A percentile compares a stretch with the other conserved stretches of the same genome.
phyloP scores from a whole-genome alignment of 2,797 vertebrate species.

The Aerospiza tachiro region DNA sequence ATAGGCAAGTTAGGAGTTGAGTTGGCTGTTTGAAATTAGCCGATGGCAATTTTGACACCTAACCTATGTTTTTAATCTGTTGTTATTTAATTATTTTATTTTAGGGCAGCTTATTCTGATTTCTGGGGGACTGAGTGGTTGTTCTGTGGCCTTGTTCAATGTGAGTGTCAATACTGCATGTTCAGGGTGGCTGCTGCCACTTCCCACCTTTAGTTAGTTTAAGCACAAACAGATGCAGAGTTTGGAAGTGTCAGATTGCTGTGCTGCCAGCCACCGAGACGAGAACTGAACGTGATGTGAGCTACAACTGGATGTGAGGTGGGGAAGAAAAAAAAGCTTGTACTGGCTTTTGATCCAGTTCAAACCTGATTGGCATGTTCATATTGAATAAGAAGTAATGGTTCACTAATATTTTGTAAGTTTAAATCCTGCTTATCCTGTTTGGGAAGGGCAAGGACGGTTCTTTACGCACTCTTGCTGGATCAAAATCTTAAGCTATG shows the following conservation, averaged over 20 bases:
- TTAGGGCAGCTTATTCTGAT: background rate
- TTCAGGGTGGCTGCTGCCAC: background rate
- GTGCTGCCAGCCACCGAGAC: background rate
- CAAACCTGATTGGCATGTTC: background rate
- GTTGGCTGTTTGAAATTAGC: background rate
- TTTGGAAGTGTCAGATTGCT: background rate
- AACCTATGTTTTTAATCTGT: background rate
- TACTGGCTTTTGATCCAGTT: conserved; percentile 1
- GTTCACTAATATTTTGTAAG: background rate
- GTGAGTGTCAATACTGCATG: background rate
- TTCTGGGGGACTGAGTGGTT: background rate
- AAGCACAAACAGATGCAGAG: background rate
- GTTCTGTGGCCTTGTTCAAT: conserved; percentile 39
- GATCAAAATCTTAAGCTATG: background rate
- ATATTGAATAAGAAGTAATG: background rate
- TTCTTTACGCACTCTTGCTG: background rate
- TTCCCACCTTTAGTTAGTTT: background rate
- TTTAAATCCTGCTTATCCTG: conserved; percentile 8
- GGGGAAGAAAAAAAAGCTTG: background rate
- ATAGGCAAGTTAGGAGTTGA: background rate
- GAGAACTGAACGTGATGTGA: background rate
- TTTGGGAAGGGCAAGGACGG: background rate
- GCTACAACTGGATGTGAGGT: background rate
- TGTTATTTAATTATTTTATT: background rate
- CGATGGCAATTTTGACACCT: background rate